Percentiles rank a stretch among this genome's conserved stretches.
phyloP scores from a whole-genome alignment of 2,113 vertebrate genomes.

The Ia io region DNA sequence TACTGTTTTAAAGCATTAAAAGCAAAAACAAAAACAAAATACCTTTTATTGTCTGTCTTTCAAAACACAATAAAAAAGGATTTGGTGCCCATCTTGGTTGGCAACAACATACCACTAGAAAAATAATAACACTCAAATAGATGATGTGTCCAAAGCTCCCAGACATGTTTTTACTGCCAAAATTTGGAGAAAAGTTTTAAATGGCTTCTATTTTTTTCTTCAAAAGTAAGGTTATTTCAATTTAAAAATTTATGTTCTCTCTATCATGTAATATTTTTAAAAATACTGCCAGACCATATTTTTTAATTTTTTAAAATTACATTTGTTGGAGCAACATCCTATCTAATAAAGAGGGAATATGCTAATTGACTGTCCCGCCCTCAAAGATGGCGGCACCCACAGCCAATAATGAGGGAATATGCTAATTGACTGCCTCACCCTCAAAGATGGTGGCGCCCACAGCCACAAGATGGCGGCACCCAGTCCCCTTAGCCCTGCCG shows the following conservation, averaged over 20 bases:
- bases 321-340: not conserved
- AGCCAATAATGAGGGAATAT: too few species aligned
- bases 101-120: not conserved
- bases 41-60: not conserved
- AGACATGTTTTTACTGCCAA: not conserved
- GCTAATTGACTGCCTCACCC: too few species aligned
- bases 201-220: not conserved
- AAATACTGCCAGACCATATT: not conserved
- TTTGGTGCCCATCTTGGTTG: not conserved
- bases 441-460: too few species aligned
- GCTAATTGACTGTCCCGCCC: too few species aligned
- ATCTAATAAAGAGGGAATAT: too few species aligned
- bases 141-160: not conserved
- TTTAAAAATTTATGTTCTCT: not conserved
- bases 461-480: too few species aligned
- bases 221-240: not conserved
- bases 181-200: not conserved
- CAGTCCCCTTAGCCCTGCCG: too few species aligned
- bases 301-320: not conserved
- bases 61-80: not conserved
- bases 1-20: not conserved
- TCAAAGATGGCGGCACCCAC: too few species aligned
- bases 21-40: not conserved
- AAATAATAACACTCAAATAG: not conserved
- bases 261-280: not conserved